Evolutionary conservation across 2,888 invertebrate species (phyloP), one percentile per base, ranked within the genome.

Genomic region (Euproctis similis): DNA sequence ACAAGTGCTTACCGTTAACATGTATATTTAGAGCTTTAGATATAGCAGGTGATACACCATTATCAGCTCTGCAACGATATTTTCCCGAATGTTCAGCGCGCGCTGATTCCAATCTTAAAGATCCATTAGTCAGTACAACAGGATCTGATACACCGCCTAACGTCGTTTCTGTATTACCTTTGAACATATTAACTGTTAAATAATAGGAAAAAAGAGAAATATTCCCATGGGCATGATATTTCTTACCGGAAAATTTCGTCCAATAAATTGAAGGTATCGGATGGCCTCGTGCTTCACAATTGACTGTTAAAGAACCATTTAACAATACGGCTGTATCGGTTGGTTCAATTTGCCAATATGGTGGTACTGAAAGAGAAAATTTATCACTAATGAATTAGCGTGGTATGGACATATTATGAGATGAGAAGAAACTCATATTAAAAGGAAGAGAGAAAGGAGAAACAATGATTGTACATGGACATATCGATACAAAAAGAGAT

Each of bases 61-160:
- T 96, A 45, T 90, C 90, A 1, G 95, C 94, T 54, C 92, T 88
- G 59, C 96, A 96, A 51, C 93, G 88, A 68, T 95, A 96, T 69
- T 91, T 90, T 23, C 95, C 95, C 58, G 94, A 93, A 67, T 92
- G 91, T 62, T 90, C 89, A 4, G 92, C 88, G 8, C 89, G 87
- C 2, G 92, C 92, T 16, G 91, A 86, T 45, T 91, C 91, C 2
- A 94, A 86, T 59, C 90, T 86, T 35, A 93, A 66, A 2, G 94
- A 93, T 26, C 93, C 92, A 67, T 93, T 93, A 25, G 86, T 86
- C 42, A 84, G 63, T 9, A 82, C 77, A 6, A 77, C 69, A n/a
- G 82, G 82, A 31, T 84, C 84, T 13, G 81, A 74, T 14, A 80
- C 73, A 21, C 77, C 80, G 1, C 84, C 82, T 31, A 84, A 35